A percentile compares a stretch with the other conserved stretches of the same genome.
These are phyloP conservation scores for Macrobrachium rosenbergii DNA, from an alignment of 1,140 invertebrate genomes.

Conservation along the genomic window DNA sequence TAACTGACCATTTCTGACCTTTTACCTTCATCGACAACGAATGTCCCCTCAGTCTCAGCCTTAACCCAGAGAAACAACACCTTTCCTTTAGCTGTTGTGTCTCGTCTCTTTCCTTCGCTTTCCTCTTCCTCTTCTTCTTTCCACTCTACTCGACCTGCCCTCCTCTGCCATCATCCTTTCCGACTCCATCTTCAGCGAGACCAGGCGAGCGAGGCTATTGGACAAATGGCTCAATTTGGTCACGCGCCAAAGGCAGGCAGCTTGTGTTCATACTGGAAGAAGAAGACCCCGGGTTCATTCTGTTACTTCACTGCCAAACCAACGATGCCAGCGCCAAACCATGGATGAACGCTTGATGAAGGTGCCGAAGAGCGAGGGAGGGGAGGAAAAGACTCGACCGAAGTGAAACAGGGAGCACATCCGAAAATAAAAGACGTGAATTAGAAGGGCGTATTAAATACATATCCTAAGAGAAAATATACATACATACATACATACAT, in stretches of 20 bases:
- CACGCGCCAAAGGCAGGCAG: conserved; percentile 26
- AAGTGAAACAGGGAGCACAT: not conserved
- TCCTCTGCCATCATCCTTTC: not conserved
- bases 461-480: not conserved
- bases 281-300: conserved; percentile 24
- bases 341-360: not conserved
- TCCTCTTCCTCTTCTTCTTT: not conserved
- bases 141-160: not conserved
- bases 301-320: not conserved
- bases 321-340: no score
- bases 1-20: not conserved
- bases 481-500: not conserved
- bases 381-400: not conserved
- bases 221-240: conserved; percentile 52
- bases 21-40: not conserved
- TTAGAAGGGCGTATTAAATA: not conserved
- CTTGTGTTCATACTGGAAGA: not conserved
- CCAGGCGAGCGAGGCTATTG: conserved; percentile 21
- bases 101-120: not conserved
- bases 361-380: not conserved
- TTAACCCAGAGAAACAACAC: not conserved
- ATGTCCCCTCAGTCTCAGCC: not conserved
- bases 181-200: not conserved
- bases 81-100: not conserved
- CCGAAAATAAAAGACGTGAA: not conserved